These are phyloP conservation scores for Labrus mixtus DNA, from an alignment of 2,113 vertebrate genomes.

Conservation along the genomic window DNA sequence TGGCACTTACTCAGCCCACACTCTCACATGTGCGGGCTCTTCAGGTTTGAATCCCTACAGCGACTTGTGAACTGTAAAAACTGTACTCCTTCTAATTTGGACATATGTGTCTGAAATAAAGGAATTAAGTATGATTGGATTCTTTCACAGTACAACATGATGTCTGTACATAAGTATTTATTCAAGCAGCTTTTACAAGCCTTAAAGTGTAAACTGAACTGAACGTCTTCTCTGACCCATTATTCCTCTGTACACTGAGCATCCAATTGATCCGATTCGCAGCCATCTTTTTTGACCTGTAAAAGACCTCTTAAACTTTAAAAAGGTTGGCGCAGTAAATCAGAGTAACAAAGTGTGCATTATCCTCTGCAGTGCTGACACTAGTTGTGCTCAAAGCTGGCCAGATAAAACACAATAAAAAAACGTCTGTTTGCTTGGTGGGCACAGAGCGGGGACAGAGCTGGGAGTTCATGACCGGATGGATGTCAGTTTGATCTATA, in stretches of 20 bases:
- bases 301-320: constrained; percentile 30
- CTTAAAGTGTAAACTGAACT: not conserved
- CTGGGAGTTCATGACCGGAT: constrained; percentile 45
- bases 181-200: not conserved
- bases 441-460: constrained; percentile 4
- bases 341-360: constrained; percentile 29
- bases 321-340: constrained; percentile 54
- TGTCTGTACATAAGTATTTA: not conserved
- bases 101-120: too few relatives aligned
- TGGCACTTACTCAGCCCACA: too few relatives aligned
- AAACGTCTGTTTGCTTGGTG: constrained; percentile 16
- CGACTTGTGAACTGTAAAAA: too few relatives aligned
- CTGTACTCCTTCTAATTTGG: too few relatives aligned
- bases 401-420: constrained; percentile 57
- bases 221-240: not conserved
- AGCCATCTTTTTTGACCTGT: constrained; percentile 23
- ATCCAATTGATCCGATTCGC: constrained; percentile 6
- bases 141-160: not conserved
- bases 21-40: too few relatives aligned
- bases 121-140: too few relatives aligned
- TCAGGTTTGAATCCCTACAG: too few relatives aligned
- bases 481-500: constrained; percentile 59
- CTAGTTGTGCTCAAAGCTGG: constrained; percentile 39
- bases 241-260: not conserved
- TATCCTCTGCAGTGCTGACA: constrained; percentile 38